Percentiles rank a stretch among this genome's conserved stretches.
phyloP scores from a whole-genome alignment of 1,140 invertebrate species.

The Conus ventricosus region DNA sequence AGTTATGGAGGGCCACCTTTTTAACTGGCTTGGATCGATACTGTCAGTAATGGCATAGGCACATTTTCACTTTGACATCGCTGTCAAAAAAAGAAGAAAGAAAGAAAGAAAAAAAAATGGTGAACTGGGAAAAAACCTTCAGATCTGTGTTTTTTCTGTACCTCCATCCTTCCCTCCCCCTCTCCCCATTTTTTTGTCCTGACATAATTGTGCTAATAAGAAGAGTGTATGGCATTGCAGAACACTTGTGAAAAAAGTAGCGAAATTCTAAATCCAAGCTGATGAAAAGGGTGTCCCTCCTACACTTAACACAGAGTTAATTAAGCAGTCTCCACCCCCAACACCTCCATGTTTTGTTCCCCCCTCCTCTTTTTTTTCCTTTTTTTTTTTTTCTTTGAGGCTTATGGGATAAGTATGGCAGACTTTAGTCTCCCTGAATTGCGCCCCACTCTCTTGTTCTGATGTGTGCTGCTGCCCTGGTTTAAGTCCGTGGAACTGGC shows the following conservation, averaged over 20 bases:
- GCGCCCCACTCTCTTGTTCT: too few relatives aligned
- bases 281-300: background rate
- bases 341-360: background rate
- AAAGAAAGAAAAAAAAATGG: too few relatives aligned
- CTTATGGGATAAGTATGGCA: slow-evolving; percentile 22
- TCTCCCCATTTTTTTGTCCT: too few relatives aligned
- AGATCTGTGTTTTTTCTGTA: background rate
- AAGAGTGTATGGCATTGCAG: background rate
- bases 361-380: background rate
- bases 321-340: too few relatives aligned
- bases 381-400: background rate
- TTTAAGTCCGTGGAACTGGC: too few relatives aligned
- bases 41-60: too few relatives aligned
- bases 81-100: too few relatives aligned
- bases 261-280: background rate
- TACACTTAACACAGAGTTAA: background rate
- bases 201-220: background rate
- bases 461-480: too few relatives aligned
- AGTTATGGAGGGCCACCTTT: background rate
- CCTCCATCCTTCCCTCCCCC: too few relatives aligned
- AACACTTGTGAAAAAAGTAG: background rate
- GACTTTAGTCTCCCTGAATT: background rate
- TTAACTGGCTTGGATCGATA: background rate
- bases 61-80: too few relatives aligned
- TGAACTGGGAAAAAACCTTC: background rate